Percentiles rank a stretch among this genome's conserved stretches.
These are phyloP conservation scores for Chelonus formosanus DNA, from an alignment of 2,888 invertebrate species.

Conservation along the genomic window DNA sequence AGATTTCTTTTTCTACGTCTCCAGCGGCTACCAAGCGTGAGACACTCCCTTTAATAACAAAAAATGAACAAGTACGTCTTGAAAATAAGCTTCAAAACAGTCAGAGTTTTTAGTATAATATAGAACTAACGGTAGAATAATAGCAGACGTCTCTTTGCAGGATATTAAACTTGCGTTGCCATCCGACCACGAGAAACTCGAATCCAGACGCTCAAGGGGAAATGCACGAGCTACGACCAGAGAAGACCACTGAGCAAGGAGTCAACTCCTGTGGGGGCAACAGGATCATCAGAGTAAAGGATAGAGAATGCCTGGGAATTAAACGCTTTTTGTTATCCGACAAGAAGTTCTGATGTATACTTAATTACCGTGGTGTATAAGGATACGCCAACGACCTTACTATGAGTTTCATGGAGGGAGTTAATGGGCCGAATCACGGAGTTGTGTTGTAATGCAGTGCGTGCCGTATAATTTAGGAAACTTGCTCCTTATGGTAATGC, in stretches of 20 bases:
- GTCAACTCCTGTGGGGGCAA: constrained; percentile 29
- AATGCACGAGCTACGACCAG: constrained; percentile 30
- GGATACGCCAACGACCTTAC: constrained; percentile 9
- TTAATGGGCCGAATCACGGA: constrained; percentile 21
- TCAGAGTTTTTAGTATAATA: background rate
- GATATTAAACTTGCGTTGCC: constrained; percentile 26
- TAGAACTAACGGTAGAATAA: constrained; percentile 13
- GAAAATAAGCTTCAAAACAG: too few relatives aligned
- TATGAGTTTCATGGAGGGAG: constrained; percentile 3
- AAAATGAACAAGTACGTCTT: too few relatives aligned
- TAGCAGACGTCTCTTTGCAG: constrained; percentile 23
- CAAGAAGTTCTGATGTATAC: constrained; percentile 33
- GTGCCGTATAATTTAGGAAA: constrained; percentile 22
- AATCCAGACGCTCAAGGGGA: constrained; percentile 27
- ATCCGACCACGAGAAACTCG: constrained; percentile 16
- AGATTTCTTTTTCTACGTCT: background rate
- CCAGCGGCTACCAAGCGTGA: background rate
- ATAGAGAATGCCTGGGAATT: constrained; percentile 6
- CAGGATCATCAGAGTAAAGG: background rate
- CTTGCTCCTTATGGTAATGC: constrained; percentile 26
- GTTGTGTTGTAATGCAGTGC: constrained; percentile 13
- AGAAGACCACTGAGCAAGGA: constrained; percentile 12
- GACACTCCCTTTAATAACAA: too few relatives aligned
- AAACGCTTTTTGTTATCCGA: constrained; percentile 35
- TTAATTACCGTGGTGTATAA: constrained; percentile 22